Conservation (phyloP, 2,113 vertebrate species). For the Notechis scutatus region DNA sequence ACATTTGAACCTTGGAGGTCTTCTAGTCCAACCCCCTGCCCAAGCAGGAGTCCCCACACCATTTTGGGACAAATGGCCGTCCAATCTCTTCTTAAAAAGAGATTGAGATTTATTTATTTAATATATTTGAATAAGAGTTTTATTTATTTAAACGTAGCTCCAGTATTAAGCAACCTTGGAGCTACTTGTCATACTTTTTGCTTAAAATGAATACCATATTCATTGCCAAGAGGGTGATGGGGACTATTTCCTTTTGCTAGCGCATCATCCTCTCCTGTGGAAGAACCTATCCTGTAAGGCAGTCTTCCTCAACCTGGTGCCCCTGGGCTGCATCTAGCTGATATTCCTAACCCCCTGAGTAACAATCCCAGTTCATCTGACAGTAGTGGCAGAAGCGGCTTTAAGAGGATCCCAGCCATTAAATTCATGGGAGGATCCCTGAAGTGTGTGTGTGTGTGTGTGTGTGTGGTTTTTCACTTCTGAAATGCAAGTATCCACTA, state of each 20-base stretch:
- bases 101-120: background rate
- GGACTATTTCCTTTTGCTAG: background rate
- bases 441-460: background rate
- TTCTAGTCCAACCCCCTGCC: background rate
- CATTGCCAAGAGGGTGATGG: background rate
- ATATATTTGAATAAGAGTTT: background rate
- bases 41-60: background rate
- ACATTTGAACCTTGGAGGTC: background rate
- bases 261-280: background rate
- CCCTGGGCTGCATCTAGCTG: background rate
- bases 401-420: background rate
- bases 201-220: background rate
- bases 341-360: background rate
- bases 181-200: no score
- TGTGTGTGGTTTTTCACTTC: background rate
- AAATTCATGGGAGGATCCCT: background rate
- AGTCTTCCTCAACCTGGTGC: background rate
- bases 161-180: background rate
- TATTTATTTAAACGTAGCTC: background rate
- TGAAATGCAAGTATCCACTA: conserved; percentile 3
- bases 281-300: background rate
- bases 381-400: background rate
- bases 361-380: background rate
- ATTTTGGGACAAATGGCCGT: background rate
- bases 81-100: background rate